These are phyloP conservation scores for Candoia aspera DNA, from an alignment of 2,113 vertebrate species.

Conservation along the genomic window DNA sequence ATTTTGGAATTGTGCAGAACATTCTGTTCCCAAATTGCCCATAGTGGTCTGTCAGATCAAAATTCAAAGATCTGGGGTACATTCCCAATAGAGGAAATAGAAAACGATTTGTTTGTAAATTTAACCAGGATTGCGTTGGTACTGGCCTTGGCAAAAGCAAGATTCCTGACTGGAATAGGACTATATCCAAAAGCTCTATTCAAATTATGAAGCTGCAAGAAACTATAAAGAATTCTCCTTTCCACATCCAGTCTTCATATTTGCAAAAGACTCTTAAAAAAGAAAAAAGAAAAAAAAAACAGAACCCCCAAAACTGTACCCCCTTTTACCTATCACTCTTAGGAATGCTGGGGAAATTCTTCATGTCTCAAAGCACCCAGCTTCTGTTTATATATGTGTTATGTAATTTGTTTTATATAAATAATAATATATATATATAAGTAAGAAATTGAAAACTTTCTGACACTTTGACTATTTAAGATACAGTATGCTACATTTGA, in stretches of 20 bases:
- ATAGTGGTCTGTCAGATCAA: no score
- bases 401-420: not conserved
- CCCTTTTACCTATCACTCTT: not conserved
- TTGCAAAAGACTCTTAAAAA: not conserved
- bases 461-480: conserved; percentile 20
- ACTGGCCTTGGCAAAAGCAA: no score
- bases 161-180: not conserved
- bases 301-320: not conserved
- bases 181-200: not conserved
- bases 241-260: not conserved
- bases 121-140: no score
- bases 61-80: no score
- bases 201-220: not conserved
- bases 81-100: no score
- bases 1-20: no score
- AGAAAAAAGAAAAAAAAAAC: not conserved
- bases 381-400: not conserved
- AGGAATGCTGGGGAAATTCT: not conserved
- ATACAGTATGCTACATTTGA: conserved; percentile 18
- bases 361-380: not conserved
- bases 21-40: no score
- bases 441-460: conserved; percentile 14
- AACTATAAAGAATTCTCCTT: not conserved
- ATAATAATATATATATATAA: not conserved
- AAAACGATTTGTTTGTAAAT: no score